Conservation (phyloP, 2,113 vertebrate species). For the Paradoxurus hermaphroditus region DNA sequence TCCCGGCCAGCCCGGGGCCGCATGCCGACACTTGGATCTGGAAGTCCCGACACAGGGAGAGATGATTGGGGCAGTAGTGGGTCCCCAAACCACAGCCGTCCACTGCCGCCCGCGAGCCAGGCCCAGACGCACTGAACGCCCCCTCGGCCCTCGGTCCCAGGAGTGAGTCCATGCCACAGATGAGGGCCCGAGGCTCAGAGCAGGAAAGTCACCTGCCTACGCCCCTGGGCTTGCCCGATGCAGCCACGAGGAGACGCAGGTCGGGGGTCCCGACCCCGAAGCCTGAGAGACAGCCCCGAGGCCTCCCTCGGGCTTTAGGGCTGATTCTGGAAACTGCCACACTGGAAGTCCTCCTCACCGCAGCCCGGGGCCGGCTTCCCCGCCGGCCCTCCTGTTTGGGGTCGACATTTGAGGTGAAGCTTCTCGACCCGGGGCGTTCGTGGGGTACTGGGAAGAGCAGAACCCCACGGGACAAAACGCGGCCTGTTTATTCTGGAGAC, state of each 20-base stretch:
- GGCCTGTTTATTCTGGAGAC: background rate
- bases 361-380: background rate
- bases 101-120: background rate
- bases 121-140: background rate
- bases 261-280: background rate
- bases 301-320: background rate
- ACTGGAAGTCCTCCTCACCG: background rate
- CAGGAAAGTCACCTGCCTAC: background rate
- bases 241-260: rapidly evolving
- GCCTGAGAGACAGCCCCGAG: background rate
- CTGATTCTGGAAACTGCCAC: rapidly evolving
- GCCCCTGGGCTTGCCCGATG: background rate
- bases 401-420: background rate
- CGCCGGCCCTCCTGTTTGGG: rapidly evolving
- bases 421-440: no score
- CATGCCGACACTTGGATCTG: rapidly evolving
- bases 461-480: background rate
- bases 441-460: background rate
- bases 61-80: background rate
- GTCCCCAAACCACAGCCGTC: background rate
- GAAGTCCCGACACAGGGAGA: background rate
- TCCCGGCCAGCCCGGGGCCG: background rate
- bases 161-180: background rate
- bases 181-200: background rate
- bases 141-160: rapidly evolving